These are phyloP conservation scores for Neocloeon triangulifer DNA, from an alignment of 1,140 invertebrate species.

Conservation along the genomic window DNA sequence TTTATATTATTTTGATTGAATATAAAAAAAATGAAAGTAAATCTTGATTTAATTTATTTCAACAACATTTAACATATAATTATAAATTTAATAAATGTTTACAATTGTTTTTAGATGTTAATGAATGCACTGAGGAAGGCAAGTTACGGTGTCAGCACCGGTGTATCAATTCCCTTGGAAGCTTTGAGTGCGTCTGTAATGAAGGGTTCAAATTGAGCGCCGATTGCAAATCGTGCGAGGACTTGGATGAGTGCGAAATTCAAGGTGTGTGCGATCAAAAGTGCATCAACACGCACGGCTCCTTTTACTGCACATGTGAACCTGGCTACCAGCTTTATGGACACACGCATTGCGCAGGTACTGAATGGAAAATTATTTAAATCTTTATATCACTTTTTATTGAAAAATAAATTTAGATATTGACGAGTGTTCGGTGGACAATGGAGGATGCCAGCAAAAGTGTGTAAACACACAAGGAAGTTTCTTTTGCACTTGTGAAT, in stretches of 20 bases:
- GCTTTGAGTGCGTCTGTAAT: conserved; percentile 35
- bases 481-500: conserved; percentile 20
- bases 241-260: conserved; percentile 17
- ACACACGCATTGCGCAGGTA: conserved; percentile 6
- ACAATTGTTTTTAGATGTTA: conserved; percentile 3
- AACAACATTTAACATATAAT: too few species aligned
- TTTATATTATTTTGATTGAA: too few species aligned
- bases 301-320: conserved; percentile 19
- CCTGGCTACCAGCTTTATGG: conserved; percentile 5
- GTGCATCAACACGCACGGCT: conserved; percentile 26
- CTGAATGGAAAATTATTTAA: neutral
- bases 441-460: conserved; percentile 21
- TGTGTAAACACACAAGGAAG: conserved; percentile 28
- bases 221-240: conserved; percentile 10
- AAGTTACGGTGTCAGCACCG: conserved; percentile 21
- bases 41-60: too few species aligned
- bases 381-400: neutral
- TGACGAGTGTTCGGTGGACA: conserved; percentile 1
- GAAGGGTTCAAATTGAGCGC: conserved; percentile 18
- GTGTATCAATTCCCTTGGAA: conserved; percentile 30
- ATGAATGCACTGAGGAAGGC: conserved; percentile 6
- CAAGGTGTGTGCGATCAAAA: conserved; percentile 20
- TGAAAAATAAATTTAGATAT: neutral
- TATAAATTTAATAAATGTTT: too few species aligned
- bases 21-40: too few species aligned